These are phyloP conservation scores for Scomber colias DNA, from an alignment of 2,113 vertebrate genomes.

Conservation along the genomic window DNA sequence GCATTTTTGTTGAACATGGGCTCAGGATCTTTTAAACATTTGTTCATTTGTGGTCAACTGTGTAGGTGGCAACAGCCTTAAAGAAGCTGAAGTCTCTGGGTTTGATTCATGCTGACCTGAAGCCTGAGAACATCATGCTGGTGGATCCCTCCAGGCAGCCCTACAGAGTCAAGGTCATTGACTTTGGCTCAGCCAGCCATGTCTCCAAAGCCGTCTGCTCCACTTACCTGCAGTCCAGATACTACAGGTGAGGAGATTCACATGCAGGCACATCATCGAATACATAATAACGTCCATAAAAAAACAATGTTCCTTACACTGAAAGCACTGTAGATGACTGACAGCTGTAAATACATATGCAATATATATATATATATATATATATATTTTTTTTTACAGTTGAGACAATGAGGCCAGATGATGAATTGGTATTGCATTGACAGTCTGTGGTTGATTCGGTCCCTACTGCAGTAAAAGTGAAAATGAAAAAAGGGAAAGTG, in stretches of 20 bases:
- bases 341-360: no score
- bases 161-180: slow-evolving; percentile 98
- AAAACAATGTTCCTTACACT: not conserved
- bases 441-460: not conserved
- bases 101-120: slow-evolving; percentile 98
- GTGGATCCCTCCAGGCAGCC: slow-evolving; percentile 97
- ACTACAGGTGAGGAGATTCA: slow-evolving; percentile 91
- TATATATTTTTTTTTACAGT: not conserved
- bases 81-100: slow-evolving; percentile 98
- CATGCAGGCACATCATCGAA: not conserved
- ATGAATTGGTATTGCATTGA: not conserved
- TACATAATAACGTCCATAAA: not conserved
- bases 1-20: not conserved
- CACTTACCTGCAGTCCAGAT: slow-evolving; percentile 97
- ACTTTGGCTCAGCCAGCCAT: slow-evolving; percentile 98
- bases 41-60: not conserved
- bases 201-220: slow-evolving; percentile 98
- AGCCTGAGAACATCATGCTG: slow-evolving; percentile 99
- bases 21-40: not conserved
- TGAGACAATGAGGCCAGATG: not conserved
- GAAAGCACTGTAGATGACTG: not conserved
- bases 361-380: no score
- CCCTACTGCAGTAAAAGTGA: not conserved
- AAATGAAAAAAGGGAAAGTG: not conserved
- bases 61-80: slow-evolving; percentile 93